Conservation (phyloP, 2,888 invertebrate genomes). For the Gymnocheta viridis region DNA sequence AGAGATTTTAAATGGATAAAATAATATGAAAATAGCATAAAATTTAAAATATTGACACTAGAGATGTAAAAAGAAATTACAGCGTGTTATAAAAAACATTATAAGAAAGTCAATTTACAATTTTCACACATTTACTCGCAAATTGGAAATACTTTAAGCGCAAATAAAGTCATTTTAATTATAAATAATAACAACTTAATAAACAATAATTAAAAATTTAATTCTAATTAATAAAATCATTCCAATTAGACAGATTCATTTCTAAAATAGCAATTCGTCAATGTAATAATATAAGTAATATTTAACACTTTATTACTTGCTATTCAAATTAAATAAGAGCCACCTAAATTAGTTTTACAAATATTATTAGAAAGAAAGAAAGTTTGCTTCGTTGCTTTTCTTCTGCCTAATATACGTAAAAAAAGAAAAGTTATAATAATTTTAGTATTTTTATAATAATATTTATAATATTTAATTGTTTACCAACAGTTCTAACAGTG, state of each 20-base stretch:
- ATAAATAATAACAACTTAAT: neutral
- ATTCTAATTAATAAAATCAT: neutral
- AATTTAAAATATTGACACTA: conserved; percentile 28
- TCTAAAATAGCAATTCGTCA: neutral
- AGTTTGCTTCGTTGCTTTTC: neutral
- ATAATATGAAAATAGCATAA: neutral
- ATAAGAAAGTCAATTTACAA: conserved; percentile 9
- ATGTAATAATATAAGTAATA: neutral
- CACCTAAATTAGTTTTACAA: neutral
- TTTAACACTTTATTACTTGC: neutral
- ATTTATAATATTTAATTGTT: conserved; percentile 5
- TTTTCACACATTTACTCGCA: neutral
- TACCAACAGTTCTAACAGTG: neutral
- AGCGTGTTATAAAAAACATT: neutral
- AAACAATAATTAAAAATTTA: neutral
- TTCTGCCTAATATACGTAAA: neutral
- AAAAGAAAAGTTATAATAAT: conserved; percentile 1
- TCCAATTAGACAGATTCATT: neutral
- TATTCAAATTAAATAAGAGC: neutral
- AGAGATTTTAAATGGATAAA: conserved; percentile 37
- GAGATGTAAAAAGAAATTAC: neutral
- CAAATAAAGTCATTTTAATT: neutral
- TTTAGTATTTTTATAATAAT: conserved; percentile 3
- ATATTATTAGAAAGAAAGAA: neutral
- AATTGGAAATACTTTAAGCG: neutral